Base-by-base conservation (phyloP, 2,888 invertebrate species). In the Chesias legatella region DNA sequence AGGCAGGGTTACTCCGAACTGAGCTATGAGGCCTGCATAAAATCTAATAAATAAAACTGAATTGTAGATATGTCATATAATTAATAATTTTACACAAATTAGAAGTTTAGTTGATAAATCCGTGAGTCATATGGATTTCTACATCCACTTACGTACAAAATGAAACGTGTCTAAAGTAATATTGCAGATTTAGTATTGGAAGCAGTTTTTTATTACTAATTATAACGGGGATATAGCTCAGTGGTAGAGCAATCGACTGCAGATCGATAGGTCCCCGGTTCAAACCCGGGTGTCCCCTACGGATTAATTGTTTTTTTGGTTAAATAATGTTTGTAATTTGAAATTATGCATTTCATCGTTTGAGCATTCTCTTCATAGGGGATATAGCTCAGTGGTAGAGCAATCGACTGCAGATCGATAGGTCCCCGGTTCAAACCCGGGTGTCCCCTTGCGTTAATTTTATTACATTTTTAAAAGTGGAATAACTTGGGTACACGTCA, bases 181-280 rank as follows among this genome's bases (percentile, higher is more conserved):
- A 7, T 17, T 17, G 2, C 13, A 2, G 5, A 17, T 17, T 17
- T 17, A 3, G 13, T 17, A 17, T 17, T 17, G 13, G 13, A 17
- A 17, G 13, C 13, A 3, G 2, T 17, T 3, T 2, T 17, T 17
- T 33, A 33, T 29, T 6, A 29, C 1, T 8, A 0, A 0, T 8
- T 0, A n/a, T 7, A 7, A 5, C 32, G 45, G 45, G 45, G 45
- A 45, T 45, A 45, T 45, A 45, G 45, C 45, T 41, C 32, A 39
- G 42, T 42, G 42, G 37, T 39, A 39, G 43, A 42, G 42, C 43
- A 47, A 43, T 37, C 47, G 39, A 47, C 37, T 43, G 38, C 45
- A 45, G 30, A 41, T 41, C 34, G 39, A 33, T 43, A 40, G 23
- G 47, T 30, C 43, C 34, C 47, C 30, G 44, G 45, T 45, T 45